Base-by-base conservation (phyloP, 2,888 invertebrate species). In the Parnassius orleans region DNA sequence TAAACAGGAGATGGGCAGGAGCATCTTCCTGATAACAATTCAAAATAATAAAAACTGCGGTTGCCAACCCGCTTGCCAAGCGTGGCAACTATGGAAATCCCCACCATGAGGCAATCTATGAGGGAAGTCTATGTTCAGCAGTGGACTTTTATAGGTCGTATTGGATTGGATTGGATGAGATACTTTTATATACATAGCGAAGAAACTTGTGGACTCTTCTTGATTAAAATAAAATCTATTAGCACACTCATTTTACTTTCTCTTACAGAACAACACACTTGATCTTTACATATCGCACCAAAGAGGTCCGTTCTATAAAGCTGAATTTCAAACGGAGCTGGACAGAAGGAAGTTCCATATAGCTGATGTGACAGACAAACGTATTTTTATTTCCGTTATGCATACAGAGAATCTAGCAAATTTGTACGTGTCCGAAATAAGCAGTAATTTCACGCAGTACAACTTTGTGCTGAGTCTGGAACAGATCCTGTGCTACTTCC, bases 401-500 rank as follows among this genome's bases (percentile, higher is more conserved):
- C 97, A 97, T 83, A 93, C 94, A 0, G 94, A 95, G 65, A 93
- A 93, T 12, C 79, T 94, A 24, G 94, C 96, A 3, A 94, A 97
- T 82, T 92, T 98, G 61, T 98, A 97, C 76, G 95, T 97, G 57
- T 97, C 97, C 0, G 96, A 95, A 78, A 88, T 92, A 66, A 92
- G 93, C 78, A 92, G 93, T 69, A 93, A 94, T 62, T 93, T 93
- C 65, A 92, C 92, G 3, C 93, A 94, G 66, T 93, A 95, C 72
- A 93, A 93, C 74, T 98, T 97, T 77, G 94, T 95, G 0, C 84
- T 96, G 65, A 97, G 97, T 7, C 86, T 98, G 68, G 95, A 95
- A 72, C 94, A 95, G 72, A 94, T 98, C 58, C 92, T 98, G 70
- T 96, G 96, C 72, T 97, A 95, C 81, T 96, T 97, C 80, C 97